Base-by-base conservation (phyloP, 2,797 vertebrate genomes). In the Cuniculus paca region DNA sequence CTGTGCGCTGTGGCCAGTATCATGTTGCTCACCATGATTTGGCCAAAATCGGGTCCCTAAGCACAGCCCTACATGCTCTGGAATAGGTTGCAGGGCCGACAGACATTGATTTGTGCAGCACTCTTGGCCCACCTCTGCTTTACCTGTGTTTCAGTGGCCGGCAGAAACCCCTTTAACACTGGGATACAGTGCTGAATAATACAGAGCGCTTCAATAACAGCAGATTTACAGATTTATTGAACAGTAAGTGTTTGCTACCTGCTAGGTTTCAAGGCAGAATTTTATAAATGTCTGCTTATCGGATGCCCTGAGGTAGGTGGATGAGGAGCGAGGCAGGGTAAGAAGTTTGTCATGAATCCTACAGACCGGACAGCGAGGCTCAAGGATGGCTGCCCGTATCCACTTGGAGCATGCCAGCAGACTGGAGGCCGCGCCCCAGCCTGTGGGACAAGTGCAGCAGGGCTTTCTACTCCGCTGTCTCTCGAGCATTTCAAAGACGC, bases 61-160 rank as follows among this genome's bases (percentile, higher is more conserved):
- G 5, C 31, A 19, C 24, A 70, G 63, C 9, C 34, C 70, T 17
- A 26, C 17, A 36, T 31, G 4, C 34, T 39, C 31, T 56, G 56
- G 42, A 13, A n/a, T 4, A 31, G 52, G 77, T 83, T 75, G 12
- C 77, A 2, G 16, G 75, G 31, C 34, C 63, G 31, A 28, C 12
- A 14, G 58, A 20, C 39, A 17, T 0, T 5, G 31, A 14, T 58
- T 6, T 6, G 0, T 8, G 1, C 0, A 20, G 45, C 24, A 8
- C 31, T 7, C 0, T 65, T 17, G 83, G 74, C 28, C n/a, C 63
- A 84, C 19, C 31, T n/a, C 34, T 50, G 3, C 77, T 78, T 90
- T 52, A 42, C 28, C 2, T 45, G 31, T 78, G 24, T 89, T 84
- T 88, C 60, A 45, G 34, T 74, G 52, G 80, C 22, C 45, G 54